Percentiles rank a stretch among this genome's conserved stretches.
Conservation (phyloP, 2,113 vertebrate genomes). For the Haemorhous mexicanus region DNA sequence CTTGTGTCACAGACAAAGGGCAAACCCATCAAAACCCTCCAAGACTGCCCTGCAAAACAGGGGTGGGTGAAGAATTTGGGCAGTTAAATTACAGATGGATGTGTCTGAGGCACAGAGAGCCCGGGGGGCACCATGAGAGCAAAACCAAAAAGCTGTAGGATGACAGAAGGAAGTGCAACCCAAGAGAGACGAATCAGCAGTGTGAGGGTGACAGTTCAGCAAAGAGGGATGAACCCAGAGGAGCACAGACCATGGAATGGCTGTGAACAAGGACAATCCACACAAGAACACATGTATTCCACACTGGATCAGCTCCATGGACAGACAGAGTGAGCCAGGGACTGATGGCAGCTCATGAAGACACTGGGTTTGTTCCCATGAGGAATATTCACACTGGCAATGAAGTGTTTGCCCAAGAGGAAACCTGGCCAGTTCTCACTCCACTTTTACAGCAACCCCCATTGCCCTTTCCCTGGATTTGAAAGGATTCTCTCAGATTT, state of each 20-base stretch:
- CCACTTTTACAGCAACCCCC: background rate
- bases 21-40: background rate
- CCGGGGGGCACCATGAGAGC: background rate
- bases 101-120: background rate
- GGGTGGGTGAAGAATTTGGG: background rate
- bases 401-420: background rate
- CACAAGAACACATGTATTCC: accelerated
- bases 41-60: background rate
- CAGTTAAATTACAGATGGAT: background rate
- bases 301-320: background rate
- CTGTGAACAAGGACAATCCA: background rate
- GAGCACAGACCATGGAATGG: background rate
- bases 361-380: background rate
- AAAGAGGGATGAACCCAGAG: background rate
- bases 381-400: background rate
- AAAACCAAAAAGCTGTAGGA: background rate
- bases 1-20: background rate
- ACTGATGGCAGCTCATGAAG: background rate
- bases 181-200: background rate
- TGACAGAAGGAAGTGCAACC: background rate
- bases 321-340: background rate
- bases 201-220: background rate
- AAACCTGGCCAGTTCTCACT: background rate
- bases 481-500: background rate
- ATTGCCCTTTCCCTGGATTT: background rate